Evolutionary conservation across 1,140 invertebrate genomes (phyloP), one percentile per base, ranked within the genome.

Genomic region (Tribolium castaneum): DNA sequence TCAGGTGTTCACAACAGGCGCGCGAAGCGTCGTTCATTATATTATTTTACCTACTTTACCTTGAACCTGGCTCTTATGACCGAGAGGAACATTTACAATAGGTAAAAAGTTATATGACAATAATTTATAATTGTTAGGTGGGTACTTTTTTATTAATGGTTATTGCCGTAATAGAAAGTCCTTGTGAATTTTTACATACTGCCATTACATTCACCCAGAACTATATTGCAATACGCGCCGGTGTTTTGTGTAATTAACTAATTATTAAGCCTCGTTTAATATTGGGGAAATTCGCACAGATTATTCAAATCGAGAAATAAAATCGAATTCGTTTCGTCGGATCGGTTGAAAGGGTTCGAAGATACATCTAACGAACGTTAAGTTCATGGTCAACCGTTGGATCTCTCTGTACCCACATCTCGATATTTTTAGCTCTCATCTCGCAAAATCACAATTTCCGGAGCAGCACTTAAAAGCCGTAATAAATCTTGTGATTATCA

Each of bases 41-140:
- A 10, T 45, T 45, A 62, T 52, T 73, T 73, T 73, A 73, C 71
- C 71, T 54, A 73, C 71, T 73, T 73, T 73, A 73, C 71, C 71
- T 73, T 73, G 71, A 73, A 73, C 71, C 71, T 73, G 71, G 71
- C 50, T 73, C 71, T 73, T 66, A 73, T 35, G 71, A 73, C 71
- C 71, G 71, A 73, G 71, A 73, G 71, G 59, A 14, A 66, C 59
- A 35, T 66, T 66, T 66, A 66, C 59, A 66, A 66, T 66, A 30
- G 59, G 14, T 66, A 66, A 66, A 66, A 66, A 34, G 3, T 66
- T 66, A 34, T 59, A 59, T 35, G 59, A 66, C 59, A 66, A 35
- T 66, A 66, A 66, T 66, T 35, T 34, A 35, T 66, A 66, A 66
- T 66, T 66, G 54, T 59, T 59, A 25, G 16, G 10, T 59, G 10